phyloP scores from a whole-genome alignment of 2,113 vertebrate genomes.

The Sapayoa aenigma region DNA sequence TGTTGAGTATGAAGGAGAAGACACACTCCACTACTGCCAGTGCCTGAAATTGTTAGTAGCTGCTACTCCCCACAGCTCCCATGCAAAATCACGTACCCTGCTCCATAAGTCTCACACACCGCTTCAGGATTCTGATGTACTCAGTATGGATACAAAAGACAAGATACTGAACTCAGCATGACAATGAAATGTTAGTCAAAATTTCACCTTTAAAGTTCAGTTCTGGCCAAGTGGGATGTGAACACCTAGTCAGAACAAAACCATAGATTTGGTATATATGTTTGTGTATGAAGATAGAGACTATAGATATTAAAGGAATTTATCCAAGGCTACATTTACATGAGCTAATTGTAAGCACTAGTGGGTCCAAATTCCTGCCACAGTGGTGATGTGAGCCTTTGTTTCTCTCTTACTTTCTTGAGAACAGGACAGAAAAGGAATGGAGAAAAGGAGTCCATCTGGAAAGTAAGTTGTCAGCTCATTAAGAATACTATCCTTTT shows the following conservation, averaged over 20 bases:
- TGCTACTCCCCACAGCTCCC: neutral
- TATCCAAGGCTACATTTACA: neutral
- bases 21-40: neutral
- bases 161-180: neutral
- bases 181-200: neutral
- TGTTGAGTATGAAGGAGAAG: neutral
- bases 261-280: neutral
- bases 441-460: neutral
- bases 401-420: neutral
- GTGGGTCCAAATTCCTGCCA: neutral
- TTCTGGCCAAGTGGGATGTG: neutral
- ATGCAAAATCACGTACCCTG: fast-evolving
- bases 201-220: neutral
- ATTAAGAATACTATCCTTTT: neutral
- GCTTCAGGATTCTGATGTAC: neutral
- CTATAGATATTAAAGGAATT: neutral
- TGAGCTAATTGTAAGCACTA: neutral
- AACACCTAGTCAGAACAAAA: neutral
- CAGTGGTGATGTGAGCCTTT: neutral
- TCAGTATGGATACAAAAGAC: neutral
- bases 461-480: neutral
- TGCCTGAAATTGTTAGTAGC: neutral
- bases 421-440: neutral
- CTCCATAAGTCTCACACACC: neutral
- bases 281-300: neutral